Evolutionary conservation across 1,140 invertebrate genomes (phyloP).

Genomic region (Psix sp.): DNA sequence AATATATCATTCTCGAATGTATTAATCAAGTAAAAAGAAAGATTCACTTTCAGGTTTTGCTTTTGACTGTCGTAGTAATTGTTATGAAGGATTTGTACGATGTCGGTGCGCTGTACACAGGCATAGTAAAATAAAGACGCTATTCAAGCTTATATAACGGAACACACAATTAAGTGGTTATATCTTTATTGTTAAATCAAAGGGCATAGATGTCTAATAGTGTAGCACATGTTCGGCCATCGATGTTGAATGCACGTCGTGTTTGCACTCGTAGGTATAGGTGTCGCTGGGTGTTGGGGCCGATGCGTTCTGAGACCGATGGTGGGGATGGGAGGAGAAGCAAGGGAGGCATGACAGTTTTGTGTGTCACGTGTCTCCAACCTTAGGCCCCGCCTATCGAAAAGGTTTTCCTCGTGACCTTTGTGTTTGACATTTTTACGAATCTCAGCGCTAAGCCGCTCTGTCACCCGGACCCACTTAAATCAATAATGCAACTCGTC

Average conservation of each 20-base stretch:
- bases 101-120: too few relatives aligned
- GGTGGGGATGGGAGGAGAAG: constrained; percentile 60
- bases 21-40: too few relatives aligned
- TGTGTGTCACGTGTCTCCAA: constrained; percentile 75
- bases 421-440: constrained; percentile 5
- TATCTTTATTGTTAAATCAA: constrained; percentile 14
- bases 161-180: constrained; percentile 10
- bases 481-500: neutral
- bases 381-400: constrained; percentile 74
- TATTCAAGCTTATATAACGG: constrained; percentile 9
- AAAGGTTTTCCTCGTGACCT: constrained; percentile 63
- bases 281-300: constrained; percentile 41
- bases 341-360: constrained; percentile 77
- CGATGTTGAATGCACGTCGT: constrained; percentile 11
- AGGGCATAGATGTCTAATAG: constrained; percentile 3
- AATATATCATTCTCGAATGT: too few relatives aligned
- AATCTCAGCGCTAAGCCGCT: too few relatives aligned
- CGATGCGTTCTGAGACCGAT: constrained; percentile 31
- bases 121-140: too few relatives aligned
- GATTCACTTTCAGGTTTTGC: too few relatives aligned
- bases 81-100: too few relatives aligned
- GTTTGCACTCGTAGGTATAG: constrained; percentile 15
- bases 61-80: too few relatives aligned
- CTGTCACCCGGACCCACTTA: constrained; percentile 2
- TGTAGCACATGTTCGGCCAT: constrained; percentile 7